Conservation (phyloP, 2,888 invertebrate species). For the Erannis defoliaria region DNA sequence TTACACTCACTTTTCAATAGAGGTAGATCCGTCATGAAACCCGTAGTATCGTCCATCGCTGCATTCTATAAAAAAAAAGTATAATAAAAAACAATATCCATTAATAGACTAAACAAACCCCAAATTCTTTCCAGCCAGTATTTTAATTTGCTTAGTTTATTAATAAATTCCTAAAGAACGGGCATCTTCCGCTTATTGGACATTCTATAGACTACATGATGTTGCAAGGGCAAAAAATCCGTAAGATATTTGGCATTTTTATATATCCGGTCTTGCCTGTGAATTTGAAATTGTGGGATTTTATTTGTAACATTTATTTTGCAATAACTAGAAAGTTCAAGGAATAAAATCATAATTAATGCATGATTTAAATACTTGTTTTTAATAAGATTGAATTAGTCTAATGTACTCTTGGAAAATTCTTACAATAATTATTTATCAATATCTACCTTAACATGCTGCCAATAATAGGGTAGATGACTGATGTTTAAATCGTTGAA, state of each 20-base stretch:
- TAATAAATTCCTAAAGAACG: conserved; percentile 47
- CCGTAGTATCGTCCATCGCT: conserved; percentile 94
- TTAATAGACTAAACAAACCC: conserved; percentile 38
- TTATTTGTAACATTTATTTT: conserved; percentile 26
- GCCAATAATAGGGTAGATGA: too few relatives aligned
- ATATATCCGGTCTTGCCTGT: conserved; percentile 34
- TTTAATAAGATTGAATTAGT: not conserved
- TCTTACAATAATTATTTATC: too few relatives aligned
- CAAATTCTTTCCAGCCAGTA: conserved; percentile 38
- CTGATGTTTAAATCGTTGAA: too few relatives aligned
- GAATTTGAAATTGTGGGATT: conserved; percentile 4
- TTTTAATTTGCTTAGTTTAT: conserved; percentile 50
- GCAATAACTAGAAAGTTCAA: conserved; percentile 59
- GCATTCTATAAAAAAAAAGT: conserved; percentile 89
- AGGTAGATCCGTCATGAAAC: conserved; percentile 96
- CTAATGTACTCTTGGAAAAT: too few relatives aligned
- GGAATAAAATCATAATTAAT: conserved; percentile 63
- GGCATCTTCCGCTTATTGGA: conserved; percentile 41
- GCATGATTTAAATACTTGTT: conserved; percentile 52
- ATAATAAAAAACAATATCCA: conserved; percentile 17
- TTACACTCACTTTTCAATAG: conserved; percentile 94
- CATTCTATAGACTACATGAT: conserved; percentile 42
- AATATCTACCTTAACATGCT: too few relatives aligned
- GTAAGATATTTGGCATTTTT: conserved; percentile 41
- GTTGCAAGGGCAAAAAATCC: conserved; percentile 46